Percentiles rank a stretch among this genome's conserved stretches.
Evolutionary conservation across 2,113 vertebrate genomes (phyloP).

Genomic region (Plotosus lineatus): DNA sequence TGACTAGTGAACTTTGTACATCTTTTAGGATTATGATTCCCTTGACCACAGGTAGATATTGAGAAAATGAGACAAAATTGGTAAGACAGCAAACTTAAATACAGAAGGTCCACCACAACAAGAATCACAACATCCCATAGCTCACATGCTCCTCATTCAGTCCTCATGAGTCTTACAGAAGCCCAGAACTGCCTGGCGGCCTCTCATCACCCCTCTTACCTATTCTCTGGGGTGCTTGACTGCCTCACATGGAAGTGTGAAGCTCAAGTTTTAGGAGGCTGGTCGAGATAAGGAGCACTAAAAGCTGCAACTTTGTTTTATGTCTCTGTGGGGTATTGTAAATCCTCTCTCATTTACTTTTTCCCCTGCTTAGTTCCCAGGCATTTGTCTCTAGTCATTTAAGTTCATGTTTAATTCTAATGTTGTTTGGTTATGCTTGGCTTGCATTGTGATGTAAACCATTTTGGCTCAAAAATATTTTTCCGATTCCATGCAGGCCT

Average conservation of each 20-base stretch:
- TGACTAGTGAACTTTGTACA: constrained; percentile 17
- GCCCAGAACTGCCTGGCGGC: constrained; percentile 30
- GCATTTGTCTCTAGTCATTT: constrained; percentile 35
- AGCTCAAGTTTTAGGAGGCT: constrained; percentile 51
- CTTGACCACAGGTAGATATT: constrained; percentile 31
- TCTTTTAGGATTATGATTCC: not conserved
- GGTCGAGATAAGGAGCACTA: constrained; percentile 48
- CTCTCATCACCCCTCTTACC: constrained; percentile 12
- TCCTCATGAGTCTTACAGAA: constrained; percentile 36
- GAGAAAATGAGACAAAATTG: constrained; percentile 14
- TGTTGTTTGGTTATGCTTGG: constrained; percentile 22
- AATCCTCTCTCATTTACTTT: constrained; percentile 51
- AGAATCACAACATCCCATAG: constrained; percentile 7
- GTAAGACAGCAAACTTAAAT: constrained; percentile 41
- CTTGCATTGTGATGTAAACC: constrained; percentile 22
- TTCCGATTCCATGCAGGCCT: not conserved
- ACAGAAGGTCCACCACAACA: constrained; percentile 50
- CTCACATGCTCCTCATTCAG: constrained; percentile 19
- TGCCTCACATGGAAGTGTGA: constrained; percentile 45
- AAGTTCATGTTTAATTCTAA: constrained; percentile 47
- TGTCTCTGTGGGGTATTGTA: constrained; percentile 49
- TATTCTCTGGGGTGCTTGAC: constrained; percentile 27
- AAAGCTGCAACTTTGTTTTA: constrained; percentile 41
- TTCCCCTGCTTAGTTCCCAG: constrained; percentile 23
- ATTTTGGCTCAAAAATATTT: constrained; percentile 4